These are phyloP conservation scores for Daktulosphaira vitifoliae DNA, from an alignment of 1,140 invertebrate genomes.

Conservation along the genomic window DNA sequence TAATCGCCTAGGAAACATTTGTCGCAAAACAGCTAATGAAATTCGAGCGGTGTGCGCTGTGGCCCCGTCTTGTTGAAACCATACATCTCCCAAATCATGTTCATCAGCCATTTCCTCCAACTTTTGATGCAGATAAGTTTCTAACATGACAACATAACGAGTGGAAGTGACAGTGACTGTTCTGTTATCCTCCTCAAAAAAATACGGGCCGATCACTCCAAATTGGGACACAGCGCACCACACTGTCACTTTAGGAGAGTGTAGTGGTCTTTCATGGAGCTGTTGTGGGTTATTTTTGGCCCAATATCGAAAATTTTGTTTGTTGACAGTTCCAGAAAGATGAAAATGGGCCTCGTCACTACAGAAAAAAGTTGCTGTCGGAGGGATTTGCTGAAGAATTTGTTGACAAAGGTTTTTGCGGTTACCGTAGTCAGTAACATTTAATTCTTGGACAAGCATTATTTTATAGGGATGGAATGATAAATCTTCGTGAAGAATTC, in stretches of 20 bases:
- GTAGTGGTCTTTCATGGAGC: constrained; percentile 14
- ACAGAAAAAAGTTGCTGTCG: constrained; percentile 33
- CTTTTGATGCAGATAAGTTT: constrained; percentile 35
- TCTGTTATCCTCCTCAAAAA: constrained; percentile 12
- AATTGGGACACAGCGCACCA: constrained; percentile 35
- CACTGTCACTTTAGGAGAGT: constrained; percentile 25
- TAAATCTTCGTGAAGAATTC: constrained; percentile 22
- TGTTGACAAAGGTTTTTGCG: constrained; percentile 26
- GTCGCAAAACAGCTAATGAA: not conserved
- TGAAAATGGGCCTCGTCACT: constrained; percentile 43
- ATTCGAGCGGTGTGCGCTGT: constrained; percentile 35
- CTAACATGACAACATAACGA: constrained; percentile 36
- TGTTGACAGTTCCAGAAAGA: constrained; percentile 41
- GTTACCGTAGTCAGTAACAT: constrained; percentile 29
- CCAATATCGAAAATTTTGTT: constrained; percentile 37
- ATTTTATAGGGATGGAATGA: constrained; percentile 36
- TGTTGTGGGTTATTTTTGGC: constrained; percentile 12
- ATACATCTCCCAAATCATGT: too few relatives aligned
- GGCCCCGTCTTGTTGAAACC: constrained; percentile 39
- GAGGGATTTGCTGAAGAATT: constrained; percentile 7
- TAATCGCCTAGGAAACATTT: not conserved
- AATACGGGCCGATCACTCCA: constrained; percentile 23
- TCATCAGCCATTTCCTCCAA: too few relatives aligned
- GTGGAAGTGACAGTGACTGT: constrained; percentile 37
- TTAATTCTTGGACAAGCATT: constrained; percentile 6